These are phyloP conservation scores for Oligia strigilis DNA, from an alignment of 2,888 invertebrate genomes.

Conservation along the genomic window DNA sequence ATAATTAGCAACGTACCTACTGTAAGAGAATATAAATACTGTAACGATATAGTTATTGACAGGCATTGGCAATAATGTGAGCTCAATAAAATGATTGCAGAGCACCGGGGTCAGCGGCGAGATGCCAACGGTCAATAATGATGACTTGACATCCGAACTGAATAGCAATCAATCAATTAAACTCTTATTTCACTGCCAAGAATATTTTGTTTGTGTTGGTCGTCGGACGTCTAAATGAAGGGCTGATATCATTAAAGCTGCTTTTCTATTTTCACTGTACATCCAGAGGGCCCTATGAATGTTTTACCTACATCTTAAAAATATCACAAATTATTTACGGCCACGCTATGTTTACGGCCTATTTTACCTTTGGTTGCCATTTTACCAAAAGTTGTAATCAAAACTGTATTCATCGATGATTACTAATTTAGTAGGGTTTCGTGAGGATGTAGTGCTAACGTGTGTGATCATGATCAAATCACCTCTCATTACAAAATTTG, in stretches of 20 bases:
- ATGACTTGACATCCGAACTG: slow-evolving; percentile 83
- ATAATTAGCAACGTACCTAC: slow-evolving; percentile 43
- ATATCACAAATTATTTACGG: background rate
- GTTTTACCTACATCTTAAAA: background rate
- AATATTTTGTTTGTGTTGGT: slow-evolving; percentile 68
- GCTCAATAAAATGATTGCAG: slow-evolving; percentile 82
- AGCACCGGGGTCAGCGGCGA: slow-evolving; percentile 81
- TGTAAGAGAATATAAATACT: slow-evolving; percentile 33
- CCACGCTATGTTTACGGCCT: background rate
- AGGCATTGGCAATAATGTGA: slow-evolving; percentile 77
- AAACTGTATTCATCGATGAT: background rate
- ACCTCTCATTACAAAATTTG: background rate
- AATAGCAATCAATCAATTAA: slow-evolving; percentile 85
- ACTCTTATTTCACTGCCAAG: slow-evolving; percentile 73
- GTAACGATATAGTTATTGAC: slow-evolving; percentile 67
- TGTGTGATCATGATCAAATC: background rate
- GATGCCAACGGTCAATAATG: slow-evolving; percentile 85
- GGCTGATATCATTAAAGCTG: slow-evolving; percentile 20
- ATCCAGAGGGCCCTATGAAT: background rate
- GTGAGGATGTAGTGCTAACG: background rate
- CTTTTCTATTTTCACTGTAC: slow-evolving; percentile 24
- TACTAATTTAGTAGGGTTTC: background rate
- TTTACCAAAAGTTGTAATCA: background rate
- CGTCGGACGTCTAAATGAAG: slow-evolving; percentile 46
- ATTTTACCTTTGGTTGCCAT: background rate